phyloP scores from a whole-genome alignment of 1,140 invertebrate genomes.

The Harlomillsia oculata region DNA sequence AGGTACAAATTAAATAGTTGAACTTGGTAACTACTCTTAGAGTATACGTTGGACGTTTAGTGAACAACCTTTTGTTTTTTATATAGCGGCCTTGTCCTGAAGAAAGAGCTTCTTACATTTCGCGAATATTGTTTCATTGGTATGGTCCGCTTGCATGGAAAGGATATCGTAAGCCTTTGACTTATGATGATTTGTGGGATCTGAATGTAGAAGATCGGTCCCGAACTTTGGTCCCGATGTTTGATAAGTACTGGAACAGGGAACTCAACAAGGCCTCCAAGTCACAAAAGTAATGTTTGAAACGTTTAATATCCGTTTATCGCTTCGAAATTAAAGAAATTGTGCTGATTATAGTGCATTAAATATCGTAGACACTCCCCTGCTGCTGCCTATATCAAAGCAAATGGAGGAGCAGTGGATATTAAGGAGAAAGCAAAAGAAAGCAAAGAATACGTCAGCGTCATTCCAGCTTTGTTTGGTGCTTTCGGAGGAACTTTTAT shows the following conservation, averaged over 20 bases:
- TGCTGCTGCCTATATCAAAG: too few relatives aligned
- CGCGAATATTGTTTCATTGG: conserved; percentile 81
- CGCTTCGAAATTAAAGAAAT: too few relatives aligned
- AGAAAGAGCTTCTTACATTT: conserved; percentile 70
- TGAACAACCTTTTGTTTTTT: conserved; percentile 6
- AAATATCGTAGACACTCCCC: too few relatives aligned
- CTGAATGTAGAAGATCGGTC: conserved; percentile 76
- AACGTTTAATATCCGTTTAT: too few relatives aligned
- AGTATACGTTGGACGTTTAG: not conserved
- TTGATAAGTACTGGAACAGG: conserved; percentile 74
- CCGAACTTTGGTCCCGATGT: conserved; percentile 64
- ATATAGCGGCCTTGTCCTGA: conserved; percentile 71
- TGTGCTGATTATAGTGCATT: too few relatives aligned
- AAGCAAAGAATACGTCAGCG: conserved; percentile 13
- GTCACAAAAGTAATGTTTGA: conserved; percentile 45
- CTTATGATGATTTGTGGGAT: conserved; percentile 75
- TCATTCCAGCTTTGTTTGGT: conserved; percentile 43
- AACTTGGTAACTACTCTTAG: not conserved
- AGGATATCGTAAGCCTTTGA: conserved; percentile 75
- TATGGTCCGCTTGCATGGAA: conserved; percentile 71
- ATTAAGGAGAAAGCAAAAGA: not conserved
- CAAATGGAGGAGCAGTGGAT: not conserved
- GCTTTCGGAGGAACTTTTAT: conserved; percentile 45
- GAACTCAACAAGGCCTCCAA: conserved; percentile 40
- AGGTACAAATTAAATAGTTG: not conserved